Evolutionary conservation across 2,113 vertebrate species (phyloP), one percentile per base, ranked within the genome.

Genomic region (Dipodomys ordii): DNA sequence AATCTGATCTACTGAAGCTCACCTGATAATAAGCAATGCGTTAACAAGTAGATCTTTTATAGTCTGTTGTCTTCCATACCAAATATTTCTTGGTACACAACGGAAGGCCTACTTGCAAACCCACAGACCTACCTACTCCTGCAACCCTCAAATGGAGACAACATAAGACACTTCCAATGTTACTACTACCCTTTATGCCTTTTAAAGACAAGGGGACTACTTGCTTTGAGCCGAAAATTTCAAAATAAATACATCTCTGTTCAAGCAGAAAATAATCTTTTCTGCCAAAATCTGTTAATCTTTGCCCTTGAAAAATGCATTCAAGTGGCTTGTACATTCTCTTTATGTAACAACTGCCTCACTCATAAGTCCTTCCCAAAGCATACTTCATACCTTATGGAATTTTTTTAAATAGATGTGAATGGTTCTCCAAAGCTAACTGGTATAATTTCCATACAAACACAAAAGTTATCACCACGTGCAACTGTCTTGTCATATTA

Each of bases 261-360:
- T 90, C 71, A 93, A 87, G 79, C 78, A 92, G 46, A 92, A 93
- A 94, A 86, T 65, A 87, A 79, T 32, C 32, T 77, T 88, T 67
- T 86, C 77, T 83, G 83, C 27, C 44, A 87, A 94, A 79, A 76
- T 64, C 71, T 93, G 57, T 77, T 80, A 91, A 80, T 69, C 22
- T 96, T 28, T 91, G 35, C n/a, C 64, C 39, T 57, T 89, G 53
- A 87, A 96, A 95, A 73, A 96, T 44, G 67, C 1, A 35, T 71
- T 87, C 90, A 68, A 68, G 32, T 65, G 44, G 73, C 32, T 53
- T 96, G 62, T 82, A 46, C 76, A 35, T 53, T 88, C 64, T 79
- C 69, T 46, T 74, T 86, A 20, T 67, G 11, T 53, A 79, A 89
- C 19, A 91, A 69, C 1, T 68, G 1, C 49, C 80, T 77, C 13